A percentile compares a stretch with the other conserved stretches of the same genome.
Evolutionary conservation across 2,797 vertebrate genomes (phyloP).

Genomic region (Hemibagrus guttatus): DNA sequence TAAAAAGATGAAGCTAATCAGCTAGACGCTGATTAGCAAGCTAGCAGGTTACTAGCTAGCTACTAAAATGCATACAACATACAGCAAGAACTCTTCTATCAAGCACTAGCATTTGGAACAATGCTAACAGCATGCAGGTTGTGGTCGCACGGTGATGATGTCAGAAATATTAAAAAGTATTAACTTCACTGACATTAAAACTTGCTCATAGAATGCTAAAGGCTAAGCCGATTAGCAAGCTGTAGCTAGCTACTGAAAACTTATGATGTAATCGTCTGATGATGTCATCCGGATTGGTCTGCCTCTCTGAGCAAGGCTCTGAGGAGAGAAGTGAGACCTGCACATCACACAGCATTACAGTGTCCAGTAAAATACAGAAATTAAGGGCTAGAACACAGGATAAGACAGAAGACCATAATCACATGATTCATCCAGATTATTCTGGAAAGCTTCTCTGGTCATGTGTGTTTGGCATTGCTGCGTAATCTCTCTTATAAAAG

Average conservation of each 20-base stretch:
- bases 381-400: background rate
- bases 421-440: background rate
- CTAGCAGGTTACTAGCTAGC: background rate
- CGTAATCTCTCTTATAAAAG: background rate
- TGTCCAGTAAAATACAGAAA: background rate
- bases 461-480: background rate
- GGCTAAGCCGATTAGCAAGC: background rate
- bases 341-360: background rate
- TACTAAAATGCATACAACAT: background rate
- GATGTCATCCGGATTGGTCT: background rate
- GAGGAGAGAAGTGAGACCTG: background rate
- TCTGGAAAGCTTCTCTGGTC: background rate
- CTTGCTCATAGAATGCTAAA: background rate
- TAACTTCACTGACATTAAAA: background rate
- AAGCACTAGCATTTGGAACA: background rate
- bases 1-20: background rate
- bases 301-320: background rate
- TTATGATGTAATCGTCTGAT: background rate
- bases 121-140: background rate
- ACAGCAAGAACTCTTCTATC: background rate
- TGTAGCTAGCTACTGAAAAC: background rate
- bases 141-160: constrained; percentile 1
- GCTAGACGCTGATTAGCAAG: too few species aligned
- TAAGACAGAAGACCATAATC: background rate
- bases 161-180: background rate